Evolutionary conservation across 2,888 invertebrate genomes (phyloP).

Genomic region (Ormyrus pomaceus): DNA sequence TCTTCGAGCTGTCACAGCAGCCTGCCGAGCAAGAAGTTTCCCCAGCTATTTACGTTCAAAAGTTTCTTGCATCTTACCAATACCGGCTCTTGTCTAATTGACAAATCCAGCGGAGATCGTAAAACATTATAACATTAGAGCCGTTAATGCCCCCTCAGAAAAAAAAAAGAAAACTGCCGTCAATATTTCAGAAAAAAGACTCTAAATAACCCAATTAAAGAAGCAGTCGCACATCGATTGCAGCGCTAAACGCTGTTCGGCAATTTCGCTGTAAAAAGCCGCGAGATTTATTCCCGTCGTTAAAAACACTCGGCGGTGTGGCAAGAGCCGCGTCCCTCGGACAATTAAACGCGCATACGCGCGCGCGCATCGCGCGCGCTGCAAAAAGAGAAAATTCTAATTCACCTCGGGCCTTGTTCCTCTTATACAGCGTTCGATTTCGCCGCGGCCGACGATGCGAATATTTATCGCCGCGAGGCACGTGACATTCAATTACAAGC

Average conservation of each 20-base stretch:
- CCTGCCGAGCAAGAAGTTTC: too few species aligned
- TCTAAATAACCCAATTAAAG: constrained; percentile 1
- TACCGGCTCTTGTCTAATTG: too few species aligned
- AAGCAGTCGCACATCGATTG: constrained; percentile 2
- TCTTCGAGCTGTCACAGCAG: too few species aligned
- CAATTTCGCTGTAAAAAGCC: constrained; percentile 4
- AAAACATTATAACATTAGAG: too few species aligned
- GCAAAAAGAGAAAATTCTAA: constrained; percentile 15
- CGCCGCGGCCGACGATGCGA: not conserved
- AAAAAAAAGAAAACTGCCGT: too few species aligned
- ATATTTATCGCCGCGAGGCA: constrained; percentile 11
- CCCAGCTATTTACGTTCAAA: too few species aligned
- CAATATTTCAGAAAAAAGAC: too few species aligned
- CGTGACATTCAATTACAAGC: constrained; percentile 25
- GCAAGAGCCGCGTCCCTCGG: constrained; percentile 10
- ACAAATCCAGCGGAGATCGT: too few species aligned
- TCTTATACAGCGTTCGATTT: constrained; percentile 28
- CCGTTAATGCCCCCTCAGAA: too few species aligned
- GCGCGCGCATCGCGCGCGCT: not conserved
- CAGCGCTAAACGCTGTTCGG: not conserved
- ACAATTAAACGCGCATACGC: not conserved
- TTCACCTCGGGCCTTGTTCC: constrained; percentile 29
- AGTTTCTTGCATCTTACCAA: too few species aligned
- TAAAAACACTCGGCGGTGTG: constrained; percentile 21
- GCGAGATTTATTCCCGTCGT: constrained; percentile 39